Conservation (phyloP, 2,113 vertebrate species). For the Tiliqua scincoides region DNA sequence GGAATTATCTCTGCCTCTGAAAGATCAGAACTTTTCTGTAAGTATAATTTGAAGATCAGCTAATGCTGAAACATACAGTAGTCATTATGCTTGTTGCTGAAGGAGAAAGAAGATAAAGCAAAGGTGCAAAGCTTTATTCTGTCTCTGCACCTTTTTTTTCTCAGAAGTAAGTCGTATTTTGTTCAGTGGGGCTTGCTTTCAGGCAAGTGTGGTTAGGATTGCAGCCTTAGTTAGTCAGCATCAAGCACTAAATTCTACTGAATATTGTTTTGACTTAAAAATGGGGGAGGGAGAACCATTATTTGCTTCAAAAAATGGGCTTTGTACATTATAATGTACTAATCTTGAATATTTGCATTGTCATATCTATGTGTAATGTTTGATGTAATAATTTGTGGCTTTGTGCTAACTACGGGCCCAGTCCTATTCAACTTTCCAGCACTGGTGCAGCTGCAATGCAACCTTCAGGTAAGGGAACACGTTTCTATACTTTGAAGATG, state of each 20-base stretch:
- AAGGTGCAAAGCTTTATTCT: neutral
- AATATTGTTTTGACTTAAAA: neutral
- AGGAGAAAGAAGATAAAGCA: neutral
- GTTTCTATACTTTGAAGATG: too few species aligned
- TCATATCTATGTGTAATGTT: neutral
- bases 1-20: neutral
- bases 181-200: too few species aligned
- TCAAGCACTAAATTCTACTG: neutral
- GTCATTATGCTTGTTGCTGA: neutral
- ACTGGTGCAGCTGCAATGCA: too few species aligned
- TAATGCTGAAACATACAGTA: neutral
- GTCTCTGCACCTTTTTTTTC: too few species aligned
- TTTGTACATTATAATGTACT: neutral
- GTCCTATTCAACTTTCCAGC: too few species aligned
- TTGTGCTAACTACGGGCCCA: neutral
- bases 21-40: neutral
- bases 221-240: neutral
- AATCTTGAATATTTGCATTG: neutral
- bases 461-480: too few species aligned
- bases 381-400: neutral
- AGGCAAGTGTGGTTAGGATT: too few species aligned
- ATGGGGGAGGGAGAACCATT: neutral
- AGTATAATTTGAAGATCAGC: neutral
- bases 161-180: too few species aligned
- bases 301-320: neutral